Conservation (phyloP, 2,888 invertebrate genomes). For the Boloria euphrosyne region DNA sequence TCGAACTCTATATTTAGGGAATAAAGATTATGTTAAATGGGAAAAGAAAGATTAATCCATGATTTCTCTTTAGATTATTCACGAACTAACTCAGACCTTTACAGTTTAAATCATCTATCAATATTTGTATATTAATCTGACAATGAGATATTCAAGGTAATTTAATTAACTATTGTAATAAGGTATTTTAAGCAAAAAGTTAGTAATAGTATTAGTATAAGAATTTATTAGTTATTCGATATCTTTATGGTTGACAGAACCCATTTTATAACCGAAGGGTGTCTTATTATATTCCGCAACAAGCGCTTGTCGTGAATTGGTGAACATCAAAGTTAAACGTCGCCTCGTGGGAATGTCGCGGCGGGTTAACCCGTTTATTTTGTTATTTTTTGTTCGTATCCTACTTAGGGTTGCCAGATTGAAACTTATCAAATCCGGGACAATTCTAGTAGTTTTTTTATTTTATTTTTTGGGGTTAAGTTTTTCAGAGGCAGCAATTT, state of each 20-base stretch:
- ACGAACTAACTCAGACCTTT: constrained; percentile 38
- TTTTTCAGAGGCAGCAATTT: too few species aligned
- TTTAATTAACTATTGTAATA: too few species aligned
- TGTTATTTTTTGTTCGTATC: constrained; percentile 52
- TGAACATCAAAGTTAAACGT: constrained; percentile 55
- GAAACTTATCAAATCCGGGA: too few species aligned
- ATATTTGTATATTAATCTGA: not conserved
- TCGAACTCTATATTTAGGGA: constrained; percentile 20
- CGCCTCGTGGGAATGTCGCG: constrained; percentile 67
- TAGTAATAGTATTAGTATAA: too few species aligned
- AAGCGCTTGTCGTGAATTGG: constrained; percentile 44
- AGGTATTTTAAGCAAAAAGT: too few species aligned
- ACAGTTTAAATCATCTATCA: constrained; percentile 2
- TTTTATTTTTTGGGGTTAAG: too few species aligned
- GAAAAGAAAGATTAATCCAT: constrained; percentile 14
- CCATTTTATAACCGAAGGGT: constrained; percentile 25
- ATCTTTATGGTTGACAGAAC: not conserved
- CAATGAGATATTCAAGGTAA: too few species aligned
- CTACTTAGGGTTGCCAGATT: too few species aligned
- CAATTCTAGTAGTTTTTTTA: too few species aligned
- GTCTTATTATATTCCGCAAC: constrained; percentile 28
- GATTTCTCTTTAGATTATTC: constrained; percentile 38
- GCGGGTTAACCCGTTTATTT: constrained; percentile 60
- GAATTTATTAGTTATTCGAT: not conserved
- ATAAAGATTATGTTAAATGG: constrained; percentile 18